phyloP scores from a whole-genome alignment of 1,140 invertebrate genomes.

The Apis cerana region DNA sequence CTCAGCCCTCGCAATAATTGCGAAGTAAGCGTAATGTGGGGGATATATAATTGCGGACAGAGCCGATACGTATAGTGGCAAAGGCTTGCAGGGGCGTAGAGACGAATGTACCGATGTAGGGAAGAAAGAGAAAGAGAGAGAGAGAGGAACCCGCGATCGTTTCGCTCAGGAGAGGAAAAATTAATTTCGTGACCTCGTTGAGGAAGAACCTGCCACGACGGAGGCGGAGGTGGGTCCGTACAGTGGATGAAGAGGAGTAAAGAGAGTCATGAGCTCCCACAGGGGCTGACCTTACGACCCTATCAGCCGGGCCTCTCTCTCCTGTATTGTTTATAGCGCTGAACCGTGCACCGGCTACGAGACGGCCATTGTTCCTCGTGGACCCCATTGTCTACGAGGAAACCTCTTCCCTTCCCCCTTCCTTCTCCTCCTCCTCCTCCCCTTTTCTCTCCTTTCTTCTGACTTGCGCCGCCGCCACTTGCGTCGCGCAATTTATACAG shows the following conservation, averaged over 20 bases:
- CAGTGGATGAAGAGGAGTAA: conserved; percentile 68
- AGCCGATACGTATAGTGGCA: conserved; percentile 48
- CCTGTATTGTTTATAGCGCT: conserved; percentile 75
- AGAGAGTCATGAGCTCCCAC: conserved; percentile 78
- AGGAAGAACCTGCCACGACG: conserved; percentile 48
- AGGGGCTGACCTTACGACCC: conserved; percentile 76
- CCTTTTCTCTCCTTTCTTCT: too few species aligned
- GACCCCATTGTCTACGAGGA: conserved; percentile 67
- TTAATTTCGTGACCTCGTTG: conserved; percentile 75
- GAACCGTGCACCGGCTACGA: conserved; percentile 69
- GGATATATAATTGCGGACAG: conserved; percentile 9
- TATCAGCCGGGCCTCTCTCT: conserved; percentile 73
- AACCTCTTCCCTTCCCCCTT: not conserved
- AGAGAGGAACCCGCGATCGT: conserved; percentile 22
- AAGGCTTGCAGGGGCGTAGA: conserved; percentile 20
- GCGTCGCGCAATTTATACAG: conserved; percentile 66
- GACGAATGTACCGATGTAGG: not conserved
- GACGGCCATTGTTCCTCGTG: conserved; percentile 70
- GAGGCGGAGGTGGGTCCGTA: conserved; percentile 34
- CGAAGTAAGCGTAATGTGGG: not conserved
- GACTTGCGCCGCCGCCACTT: conserved; percentile 28
- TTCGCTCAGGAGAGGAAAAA: conserved; percentile 59
- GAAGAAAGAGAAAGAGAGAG: too few species aligned
- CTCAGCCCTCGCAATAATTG: conserved; percentile 1
- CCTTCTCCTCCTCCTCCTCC: not conserved